phyloP scores from a whole-genome alignment of 2,888 invertebrate genomes.

The Plebejus anna region DNA sequence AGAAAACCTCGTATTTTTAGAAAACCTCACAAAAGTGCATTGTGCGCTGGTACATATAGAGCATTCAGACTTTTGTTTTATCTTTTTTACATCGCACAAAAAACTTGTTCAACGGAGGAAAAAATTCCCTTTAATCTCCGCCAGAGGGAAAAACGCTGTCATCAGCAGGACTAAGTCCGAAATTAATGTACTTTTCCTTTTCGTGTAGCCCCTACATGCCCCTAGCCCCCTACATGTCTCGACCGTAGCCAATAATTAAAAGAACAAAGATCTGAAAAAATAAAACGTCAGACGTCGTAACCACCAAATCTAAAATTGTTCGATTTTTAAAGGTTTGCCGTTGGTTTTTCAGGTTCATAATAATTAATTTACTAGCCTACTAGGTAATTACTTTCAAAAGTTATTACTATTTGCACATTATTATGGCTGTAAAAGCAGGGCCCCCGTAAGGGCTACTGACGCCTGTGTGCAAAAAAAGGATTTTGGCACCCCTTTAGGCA shows the following conservation, averaged over 20 bases:
- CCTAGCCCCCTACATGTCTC: not conserved
- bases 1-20: not conserved
- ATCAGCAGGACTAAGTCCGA: not conserved
- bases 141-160: slow-evolving; percentile 24
- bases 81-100: not conserved
- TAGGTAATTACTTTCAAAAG: too few relatives aligned
- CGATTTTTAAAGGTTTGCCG: not conserved
- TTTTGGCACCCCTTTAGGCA: too few relatives aligned
- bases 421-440: too few relatives aligned
- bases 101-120: not conserved
- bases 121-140: slow-evolving; percentile 12
- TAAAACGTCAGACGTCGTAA: not conserved
- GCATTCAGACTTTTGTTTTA: not conserved
- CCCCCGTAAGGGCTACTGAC: too few relatives aligned
- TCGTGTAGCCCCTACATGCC: slow-evolving; percentile 10
- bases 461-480: too few relatives aligned
- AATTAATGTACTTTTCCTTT: slow-evolving; percentile 23
- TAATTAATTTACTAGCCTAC: too few relatives aligned
- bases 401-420: too few relatives aligned
- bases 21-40: not conserved
- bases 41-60: not conserved
- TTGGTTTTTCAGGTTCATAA: not conserved
- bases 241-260: slow-evolving; percentile 2
- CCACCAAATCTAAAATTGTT: not conserved
- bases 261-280: slow-evolving; percentile 5